phyloP scores from a whole-genome alignment of 1,140 invertebrate species.

The Helicorthomorpha holstii region DNA sequence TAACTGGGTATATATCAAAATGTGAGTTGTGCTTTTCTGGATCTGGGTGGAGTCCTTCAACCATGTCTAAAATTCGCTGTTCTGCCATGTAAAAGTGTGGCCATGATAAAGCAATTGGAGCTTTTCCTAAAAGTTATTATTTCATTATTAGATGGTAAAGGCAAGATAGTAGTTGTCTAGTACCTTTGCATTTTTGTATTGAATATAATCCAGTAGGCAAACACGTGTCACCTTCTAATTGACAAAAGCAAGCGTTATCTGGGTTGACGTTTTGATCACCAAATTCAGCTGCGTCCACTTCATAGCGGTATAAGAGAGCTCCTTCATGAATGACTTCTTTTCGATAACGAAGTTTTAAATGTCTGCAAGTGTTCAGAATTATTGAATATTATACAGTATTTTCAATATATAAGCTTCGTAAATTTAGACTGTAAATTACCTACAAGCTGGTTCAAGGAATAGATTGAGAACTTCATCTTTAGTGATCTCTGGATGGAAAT shows the following conservation, averaged over 20 bases:
- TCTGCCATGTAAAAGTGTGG: conserved; percentile 70
- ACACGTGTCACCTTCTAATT: not conserved
- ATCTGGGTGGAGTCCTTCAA: conserved; percentile 51
- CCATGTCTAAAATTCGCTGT: conserved; percentile 38
- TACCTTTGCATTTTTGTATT: not conserved
- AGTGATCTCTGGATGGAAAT: too few relatives aligned
- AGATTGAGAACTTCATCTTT: too few relatives aligned
- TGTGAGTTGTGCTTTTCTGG: conserved; percentile 47
- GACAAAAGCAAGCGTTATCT: not conserved
- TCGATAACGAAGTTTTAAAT: not conserved
- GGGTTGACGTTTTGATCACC: not conserved
- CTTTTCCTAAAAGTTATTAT: not conserved
- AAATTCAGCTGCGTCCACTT: not conserved
- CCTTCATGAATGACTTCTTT: not conserved
- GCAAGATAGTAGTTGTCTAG: not conserved
- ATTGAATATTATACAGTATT: too few relatives aligned
- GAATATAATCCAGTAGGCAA: not conserved
- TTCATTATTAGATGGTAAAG: not conserved
- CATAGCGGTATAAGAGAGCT: not conserved
- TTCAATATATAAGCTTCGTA: too few relatives aligned
- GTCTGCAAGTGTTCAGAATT: not conserved
- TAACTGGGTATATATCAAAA: conserved; percentile 49
- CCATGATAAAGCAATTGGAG: conserved; percentile 44
- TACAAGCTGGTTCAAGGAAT: too few relatives aligned
- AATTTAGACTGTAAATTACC: too few relatives aligned